Base-by-base conservation (phyloP, 2,888 invertebrate genomes). In the Heliconius ethilla region DNA sequence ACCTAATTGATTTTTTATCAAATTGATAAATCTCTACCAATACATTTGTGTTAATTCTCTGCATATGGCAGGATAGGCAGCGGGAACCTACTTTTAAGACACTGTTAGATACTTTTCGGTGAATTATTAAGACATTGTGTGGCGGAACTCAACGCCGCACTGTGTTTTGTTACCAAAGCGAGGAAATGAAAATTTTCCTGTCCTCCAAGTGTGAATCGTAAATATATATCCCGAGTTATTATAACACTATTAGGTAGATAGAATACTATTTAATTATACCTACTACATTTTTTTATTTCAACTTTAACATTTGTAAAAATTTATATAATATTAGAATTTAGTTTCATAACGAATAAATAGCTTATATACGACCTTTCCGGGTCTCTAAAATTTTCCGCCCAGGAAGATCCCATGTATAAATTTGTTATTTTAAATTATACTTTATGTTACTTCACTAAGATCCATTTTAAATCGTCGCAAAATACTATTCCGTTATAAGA, bases 361-460 rank as follows among this genome's bases (percentile, higher is more conserved):
- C 73, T 63, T 70, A 70, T 55, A 55, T 55, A 74, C 27, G 40
- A 74, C 73, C 73, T 74, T 74, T 63, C 73, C 63, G 25, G 73
- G 37, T 73, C 62, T 59, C 70, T 51, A 70, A 70, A 70, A 55
- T 55, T 55, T 70, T 70, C 70, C 70, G 33, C 15, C 55, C 33
- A 22, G 70, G 70, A 70, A 55, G 33, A 29, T 55, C 29, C 70
- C 55, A n/a, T 33, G 67, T 40, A n/a, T 33, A 22, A 27, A 11
- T n/a, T 9, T 7, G 3, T 55, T 70, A 70, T 55, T 55, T 29
- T 13, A 70, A 4, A 55, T 33, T 55, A n/a, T 33, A 55, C 70
- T 33, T 55, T 70, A 70, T 70, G 5, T 55, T 25, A 0, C 29
- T 7, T 5, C 1, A 11, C 3, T 70, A 70, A 29, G 33, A n/a